Evolutionary conservation across 2,888 invertebrate genomes (phyloP), one percentile per base, ranked within the genome.

Genomic region (Rhodophaea formosa): DNA sequence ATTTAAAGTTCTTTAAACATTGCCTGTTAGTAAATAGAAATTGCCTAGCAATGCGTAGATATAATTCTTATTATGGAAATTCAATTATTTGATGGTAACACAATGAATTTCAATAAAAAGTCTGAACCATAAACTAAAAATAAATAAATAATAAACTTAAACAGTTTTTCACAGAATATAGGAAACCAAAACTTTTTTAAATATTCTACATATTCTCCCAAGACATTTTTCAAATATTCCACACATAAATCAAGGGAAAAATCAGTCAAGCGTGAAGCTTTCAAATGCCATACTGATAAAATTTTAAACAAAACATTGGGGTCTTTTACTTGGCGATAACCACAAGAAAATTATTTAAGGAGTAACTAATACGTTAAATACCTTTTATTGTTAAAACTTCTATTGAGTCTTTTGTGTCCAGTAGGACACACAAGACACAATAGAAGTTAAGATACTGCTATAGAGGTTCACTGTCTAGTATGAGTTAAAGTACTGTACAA

Each of bases 211-310:
- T 46, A 12, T 53, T 43, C 23, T 39, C 14, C 53, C 49, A n/a
- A 47, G 8, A 45, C 23, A 30, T 30, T 30, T 30, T n/a, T 7
- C 7, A 47, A 49, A 7, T 32, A 32, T 7, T 30, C 12, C 12
- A n/a, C n/a, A 51, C n/a, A 51, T 32, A 49, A 14, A 51, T 35
- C 15, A 7, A 15, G 16, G 16, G 16, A 16, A 46, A 39, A 16
- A 51, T 51, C 59, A 62, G 63, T 54, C 55, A 62, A 60, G 60
- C 58, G 60, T 59, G 53, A 59, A 56, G 45, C 52, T 54, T 45
- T 35, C 8, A 47, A 58, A 62, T 59, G 56, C 58, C 54, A 32
- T 54, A 10, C 14, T 51, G 16, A 32, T 49, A 15, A 8, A 30
- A 14, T 14, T n/a, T 6, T 3, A 7, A 47, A 1, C 47, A 12